A percentile compares a stretch with the other conserved stretches of the same genome.
These are phyloP conservation scores for Potamilus streckersoni DNA, from an alignment of 1,140 invertebrate genomes.

Conservation along the genomic window DNA sequence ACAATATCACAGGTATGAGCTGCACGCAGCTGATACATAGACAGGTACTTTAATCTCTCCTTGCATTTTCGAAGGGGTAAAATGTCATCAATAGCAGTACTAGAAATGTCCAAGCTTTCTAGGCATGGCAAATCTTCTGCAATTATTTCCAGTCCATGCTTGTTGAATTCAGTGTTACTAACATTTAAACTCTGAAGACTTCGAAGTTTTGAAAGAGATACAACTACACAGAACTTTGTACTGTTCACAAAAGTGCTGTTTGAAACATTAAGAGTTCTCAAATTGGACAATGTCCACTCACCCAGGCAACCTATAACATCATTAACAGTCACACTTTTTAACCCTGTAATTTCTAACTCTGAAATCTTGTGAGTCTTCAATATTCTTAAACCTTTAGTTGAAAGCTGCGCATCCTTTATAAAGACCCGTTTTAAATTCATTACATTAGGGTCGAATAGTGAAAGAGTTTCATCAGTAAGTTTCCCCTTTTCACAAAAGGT, in stretches of 20 bases:
- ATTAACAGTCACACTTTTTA: constrained; percentile 75
- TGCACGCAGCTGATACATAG: constrained; percentile 77
- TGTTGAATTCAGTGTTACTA: constrained; percentile 80
- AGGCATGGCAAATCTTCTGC: constrained; percentile 78
- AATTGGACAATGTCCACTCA: constrained; percentile 79
- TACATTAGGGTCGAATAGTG: constrained; percentile 76
- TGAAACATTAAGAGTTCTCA: constrained; percentile 77
- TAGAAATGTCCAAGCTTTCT: constrained; percentile 79
- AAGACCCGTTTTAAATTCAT: constrained; percentile 73
- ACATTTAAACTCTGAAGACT: constrained; percentile 79
- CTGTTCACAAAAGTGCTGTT: constrained; percentile 76
- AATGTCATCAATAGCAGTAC: constrained; percentile 78
- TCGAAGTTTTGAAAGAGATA: constrained; percentile 68
- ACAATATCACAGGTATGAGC: constrained; percentile 67
- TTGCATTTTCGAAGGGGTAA: constrained; percentile 75
- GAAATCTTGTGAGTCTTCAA: constrained; percentile 76
- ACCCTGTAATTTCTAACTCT: constrained; percentile 74
- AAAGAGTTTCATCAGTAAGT: constrained; percentile 76
- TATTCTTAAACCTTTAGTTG: constrained; percentile 75
- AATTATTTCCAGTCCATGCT: constrained; percentile 77
- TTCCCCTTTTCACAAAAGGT: constrained; percentile 76
- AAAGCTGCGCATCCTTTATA: constrained; percentile 70
- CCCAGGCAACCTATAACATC: constrained; percentile 79
- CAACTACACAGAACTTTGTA: constrained; percentile 68
- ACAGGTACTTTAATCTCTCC: constrained; percentile 74